Conservation (phyloP, 2,797 vertebrate genomes). For the Arnoldichthys spilopterus region DNA sequence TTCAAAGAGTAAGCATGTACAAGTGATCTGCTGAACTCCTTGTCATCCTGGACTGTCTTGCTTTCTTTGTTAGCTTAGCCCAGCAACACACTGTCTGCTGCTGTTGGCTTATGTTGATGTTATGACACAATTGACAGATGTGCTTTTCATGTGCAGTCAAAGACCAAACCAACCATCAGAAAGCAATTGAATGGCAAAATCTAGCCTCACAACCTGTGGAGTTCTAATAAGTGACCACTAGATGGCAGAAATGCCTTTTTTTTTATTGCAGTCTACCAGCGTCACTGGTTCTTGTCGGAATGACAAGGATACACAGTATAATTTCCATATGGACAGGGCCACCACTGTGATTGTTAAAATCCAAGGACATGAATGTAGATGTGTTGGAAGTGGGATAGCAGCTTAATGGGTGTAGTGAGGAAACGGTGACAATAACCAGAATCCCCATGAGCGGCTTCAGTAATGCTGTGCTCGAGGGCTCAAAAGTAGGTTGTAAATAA, state of each 20-base stretch:
- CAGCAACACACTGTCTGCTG: background rate
- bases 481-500: no score
- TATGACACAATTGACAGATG: background rate
- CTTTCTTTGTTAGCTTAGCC: background rate
- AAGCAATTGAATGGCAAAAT: background rate
- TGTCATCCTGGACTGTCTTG: background rate
- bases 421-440: no score
- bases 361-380: no score
- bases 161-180: background rate
- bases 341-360: no score
- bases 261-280: background rate
- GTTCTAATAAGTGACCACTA: conserved; percentile 68
- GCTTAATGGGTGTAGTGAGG: no score
- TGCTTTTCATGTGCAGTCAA: background rate
- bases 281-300: background rate
- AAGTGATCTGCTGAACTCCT: background rate
- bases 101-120: background rate
- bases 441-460: no score
- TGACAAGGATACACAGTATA: no score
- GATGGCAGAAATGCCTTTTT: conserved; percentile 75
- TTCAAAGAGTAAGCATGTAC: background rate
- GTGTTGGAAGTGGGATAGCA: no score
- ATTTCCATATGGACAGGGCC: no score
- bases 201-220: background rate
- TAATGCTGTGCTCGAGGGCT: no score